Base-by-base conservation (phyloP, 30 jellyfish, hydroid and myxozoan genomes). In the Calvadosia cruxmelitensis region DNA sequence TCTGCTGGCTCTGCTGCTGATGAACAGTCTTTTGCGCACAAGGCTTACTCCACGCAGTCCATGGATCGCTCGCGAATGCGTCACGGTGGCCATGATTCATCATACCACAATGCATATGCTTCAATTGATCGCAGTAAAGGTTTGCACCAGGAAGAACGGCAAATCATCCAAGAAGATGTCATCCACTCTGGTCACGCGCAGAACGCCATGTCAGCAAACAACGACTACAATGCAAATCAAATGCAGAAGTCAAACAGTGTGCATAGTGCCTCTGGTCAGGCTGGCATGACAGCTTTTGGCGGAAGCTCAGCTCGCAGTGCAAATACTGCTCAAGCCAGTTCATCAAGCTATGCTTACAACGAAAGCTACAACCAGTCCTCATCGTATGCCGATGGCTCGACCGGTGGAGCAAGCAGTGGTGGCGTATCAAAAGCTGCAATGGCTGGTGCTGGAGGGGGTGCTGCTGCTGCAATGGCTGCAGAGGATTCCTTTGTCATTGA, bases 1-100 rank as follows among this genome's bases (percentile, higher is more conserved):
- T 42, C 57, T 42, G 10, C 57, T 42, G 57, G 57, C 57, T 42
- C 57, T 5, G 57, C 57, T 42, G 57, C 20, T 42, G 57, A 42
- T 42, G 57, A 42, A 20, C 57, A 20, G 15, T 42, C 57, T 42
- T 42, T 5, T 20, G 20, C 10, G 15, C 57, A 42, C 20, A 42
- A 42, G 20, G 57, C 57, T 5, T 42, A 42, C 57, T 42, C 57
- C 10, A 42, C 57, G 10, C 57, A 42, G 57, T 42, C 57, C 10
- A 42, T 42, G 57, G 57, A 42, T 42, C 10, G 57, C 10, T 42
- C 57, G 10, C 10, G 20, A 42, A 42, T 42, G 57, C 10, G 20
- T 10, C 57, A 42, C 10, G 57, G 57, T 42, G 10, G 15, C 20
- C 57, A 42, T 42, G n/a, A n/a, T n/a, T 42, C 57, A 42, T 10